Base-by-base conservation (phyloP, 1,140 invertebrate genomes). In the Scaptomyza hsui region DNA sequence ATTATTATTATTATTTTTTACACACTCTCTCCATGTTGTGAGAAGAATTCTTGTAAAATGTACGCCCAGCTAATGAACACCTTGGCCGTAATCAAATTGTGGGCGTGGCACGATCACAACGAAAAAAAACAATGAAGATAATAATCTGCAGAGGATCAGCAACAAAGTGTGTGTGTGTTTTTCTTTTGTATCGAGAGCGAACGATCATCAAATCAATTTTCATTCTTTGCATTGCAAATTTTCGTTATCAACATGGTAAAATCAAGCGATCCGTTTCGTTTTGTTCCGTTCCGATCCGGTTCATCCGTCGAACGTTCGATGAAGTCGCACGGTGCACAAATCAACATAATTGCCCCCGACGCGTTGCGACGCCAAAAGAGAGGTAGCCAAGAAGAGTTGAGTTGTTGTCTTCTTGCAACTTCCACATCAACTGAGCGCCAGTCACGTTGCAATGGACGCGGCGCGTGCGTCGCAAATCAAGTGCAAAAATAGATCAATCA, bases 401-500 rank as follows among this genome's bases (percentile, higher is more conserved):
- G n/a, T n/a, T n/a, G n/a, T 19, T 10, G 12, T n/a, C 35, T 12
- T 5, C 35, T 13, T 63, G 24, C 37, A 42, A 13, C 26, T 1
- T n/a, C 24, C 24, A 42, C n/a, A 32, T n/a, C 53, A 65, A 68
- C 69, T 63, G 48, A 85, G 81, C 81, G 81, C 81, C 81, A 86
- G 81, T 85, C 81, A 86, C 82, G 81, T 86, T 75, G 78, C 67
- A 65, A 62, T 10, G 21, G 16, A 53, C 39, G 52, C 68, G 82
- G 83, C 82, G 82, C 82, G 82, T 88, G 82, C 82, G 82, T 88
- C 78, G 82, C 82, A 88, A 88, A 88, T 88, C 82, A 88, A 88
- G 82, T 88, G 82, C 82, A 88, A 88, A 89, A 88, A 88, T 88
- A 88, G 82, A 88, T 88, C 82, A 88, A 88, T 88, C 82, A 88